phyloP scores from a whole-genome alignment of 2,113 vertebrate species.

The Silurus asotus region DNA sequence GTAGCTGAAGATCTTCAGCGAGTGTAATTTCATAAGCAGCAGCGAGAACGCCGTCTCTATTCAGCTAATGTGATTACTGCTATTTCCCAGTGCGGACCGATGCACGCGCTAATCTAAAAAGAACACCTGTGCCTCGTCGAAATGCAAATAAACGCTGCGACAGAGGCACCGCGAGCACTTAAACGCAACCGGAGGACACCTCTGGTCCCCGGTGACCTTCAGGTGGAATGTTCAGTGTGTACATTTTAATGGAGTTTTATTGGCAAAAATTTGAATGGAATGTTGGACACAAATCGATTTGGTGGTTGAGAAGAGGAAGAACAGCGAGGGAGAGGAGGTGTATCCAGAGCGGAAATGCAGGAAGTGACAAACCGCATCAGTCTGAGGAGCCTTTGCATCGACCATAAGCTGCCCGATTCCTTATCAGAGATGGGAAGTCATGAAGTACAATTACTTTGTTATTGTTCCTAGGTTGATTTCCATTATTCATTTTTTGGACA shows the following conservation, averaged over 20 bases:
- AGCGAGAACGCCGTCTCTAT: slow-evolving; percentile 67
- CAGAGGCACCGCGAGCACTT: slow-evolving; percentile 64
- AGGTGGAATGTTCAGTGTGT: slow-evolving; percentile 50
- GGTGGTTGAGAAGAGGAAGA: slow-evolving; percentile 32
- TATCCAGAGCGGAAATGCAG: slow-evolving; percentile 24
- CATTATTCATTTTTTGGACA: too few species aligned
- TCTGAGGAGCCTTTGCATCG: slow-evolving; percentile 58
- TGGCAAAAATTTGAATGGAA: slow-evolving; percentile 59
- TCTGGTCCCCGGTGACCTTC: slow-evolving; percentile 70
- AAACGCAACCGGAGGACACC: slow-evolving; percentile 66
- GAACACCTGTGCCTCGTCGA: slow-evolving; percentile 70
- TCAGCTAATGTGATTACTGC: slow-evolving; percentile 74
- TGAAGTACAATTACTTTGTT: too few species aligned
- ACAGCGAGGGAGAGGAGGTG: neutral
- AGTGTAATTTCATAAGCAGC: slow-evolving; percentile 72
- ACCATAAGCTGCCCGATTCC: slow-evolving; percentile 63
- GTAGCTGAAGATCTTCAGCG: slow-evolving; percentile 69
- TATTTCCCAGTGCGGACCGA: slow-evolving; percentile 62
- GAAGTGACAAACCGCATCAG: slow-evolving; percentile 48
- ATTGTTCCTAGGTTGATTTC: too few species aligned
- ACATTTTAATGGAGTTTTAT: slow-evolving; percentile 65
- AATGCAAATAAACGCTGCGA: slow-evolving; percentile 63
- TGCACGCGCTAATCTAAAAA: slow-evolving; percentile 73
- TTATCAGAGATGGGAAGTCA: too few species aligned
- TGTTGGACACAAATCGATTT: slow-evolving; percentile 71